These are phyloP conservation scores for Machaerirhynchus nigripectus DNA, from an alignment of 2,113 vertebrate species.

Conservation along the genomic window DNA sequence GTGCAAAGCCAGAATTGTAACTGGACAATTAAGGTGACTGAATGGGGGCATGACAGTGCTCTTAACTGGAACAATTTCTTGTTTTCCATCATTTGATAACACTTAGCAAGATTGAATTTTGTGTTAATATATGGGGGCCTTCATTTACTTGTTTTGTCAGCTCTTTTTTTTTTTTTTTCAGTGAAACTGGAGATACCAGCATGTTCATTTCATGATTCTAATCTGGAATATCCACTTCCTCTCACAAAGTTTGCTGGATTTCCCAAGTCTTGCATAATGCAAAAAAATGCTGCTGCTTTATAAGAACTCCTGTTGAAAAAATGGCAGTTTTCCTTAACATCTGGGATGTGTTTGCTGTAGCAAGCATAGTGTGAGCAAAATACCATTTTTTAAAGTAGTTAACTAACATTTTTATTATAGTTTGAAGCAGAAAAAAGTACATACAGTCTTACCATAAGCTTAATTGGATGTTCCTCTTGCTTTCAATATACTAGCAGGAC, in stretches of 20 bases:
- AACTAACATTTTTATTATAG: not conserved
- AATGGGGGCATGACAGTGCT: not conserved
- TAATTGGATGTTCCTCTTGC: not conserved
- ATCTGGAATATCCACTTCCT: not conserved
- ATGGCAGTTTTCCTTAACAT: not conserved
- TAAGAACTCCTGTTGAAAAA: not conserved
- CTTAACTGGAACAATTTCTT: not conserved
- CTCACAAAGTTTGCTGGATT: not conserved
- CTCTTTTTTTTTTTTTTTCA: not conserved
- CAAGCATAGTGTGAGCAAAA: not conserved
- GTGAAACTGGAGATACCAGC: not conserved
- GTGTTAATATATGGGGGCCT: not conserved
- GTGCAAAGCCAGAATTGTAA: not conserved
- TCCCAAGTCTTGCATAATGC: not conserved
- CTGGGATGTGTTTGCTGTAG: not conserved
- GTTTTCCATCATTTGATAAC: not conserved
- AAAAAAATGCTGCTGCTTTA: not conserved
- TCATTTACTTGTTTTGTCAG: accelerated
- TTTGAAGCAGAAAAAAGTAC: not conserved
- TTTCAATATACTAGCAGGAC: not conserved
- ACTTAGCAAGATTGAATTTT: not conserved
- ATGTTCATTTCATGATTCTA: not conserved
- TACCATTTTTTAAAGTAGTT: not conserved
- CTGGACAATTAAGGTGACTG: not conserved
- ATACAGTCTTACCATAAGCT: not conserved